phyloP scores from a whole-genome alignment of 2,113 vertebrate species.

The Zosterops japonicus region DNA sequence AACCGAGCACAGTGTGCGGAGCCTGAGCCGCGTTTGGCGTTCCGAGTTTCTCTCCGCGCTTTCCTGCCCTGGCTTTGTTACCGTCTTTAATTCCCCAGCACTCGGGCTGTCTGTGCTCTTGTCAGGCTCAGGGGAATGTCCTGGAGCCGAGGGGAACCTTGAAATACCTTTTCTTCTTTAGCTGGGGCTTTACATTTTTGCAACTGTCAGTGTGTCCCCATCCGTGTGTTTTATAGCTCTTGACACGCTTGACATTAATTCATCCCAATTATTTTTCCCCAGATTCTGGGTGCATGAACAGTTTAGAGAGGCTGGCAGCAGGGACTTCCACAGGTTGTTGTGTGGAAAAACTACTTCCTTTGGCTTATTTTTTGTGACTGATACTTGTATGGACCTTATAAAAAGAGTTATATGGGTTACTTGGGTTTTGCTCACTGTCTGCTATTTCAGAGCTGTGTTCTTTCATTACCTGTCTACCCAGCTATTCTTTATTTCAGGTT shows the following conservation, averaged over 20 bases:
- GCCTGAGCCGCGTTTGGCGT: not conserved
- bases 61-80: not conserved
- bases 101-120: not conserved
- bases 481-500: not conserved
- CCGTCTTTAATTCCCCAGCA: not conserved
- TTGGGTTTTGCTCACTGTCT: not conserved
- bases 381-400: not conserved
- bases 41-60: not conserved
- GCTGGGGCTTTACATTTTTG: not conserved
- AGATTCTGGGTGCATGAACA: not conserved
- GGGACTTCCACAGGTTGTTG: not conserved
- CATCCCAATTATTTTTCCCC: not conserved
- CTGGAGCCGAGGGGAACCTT: not conserved
- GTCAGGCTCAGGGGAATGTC: not conserved
- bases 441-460: not conserved
- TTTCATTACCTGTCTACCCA: not conserved
- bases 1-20: not conserved
- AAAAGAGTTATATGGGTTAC: not conserved
- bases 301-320: not conserved
- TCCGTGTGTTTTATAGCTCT: not conserved
- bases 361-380: not conserved
- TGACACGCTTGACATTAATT: not conserved
- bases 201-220: not conserved
- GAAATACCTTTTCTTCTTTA: not conserved
- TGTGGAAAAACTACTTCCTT: not conserved